Evolutionary conservation across 1,140 invertebrate genomes (phyloP), one percentile per base, ranked within the genome.

Genomic region (Ooceraea biroi): DNA sequence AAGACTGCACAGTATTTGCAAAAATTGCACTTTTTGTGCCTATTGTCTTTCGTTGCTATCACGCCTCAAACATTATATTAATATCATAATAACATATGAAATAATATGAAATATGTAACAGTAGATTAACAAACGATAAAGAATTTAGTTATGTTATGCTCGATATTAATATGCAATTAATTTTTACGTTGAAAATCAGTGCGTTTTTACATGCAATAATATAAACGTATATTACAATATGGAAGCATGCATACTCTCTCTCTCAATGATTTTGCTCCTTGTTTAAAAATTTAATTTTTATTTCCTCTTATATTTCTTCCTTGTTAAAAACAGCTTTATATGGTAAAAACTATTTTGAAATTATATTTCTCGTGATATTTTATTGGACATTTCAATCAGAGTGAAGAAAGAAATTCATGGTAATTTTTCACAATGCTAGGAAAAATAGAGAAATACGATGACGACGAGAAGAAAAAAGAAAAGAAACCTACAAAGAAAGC

Each of bases 11-110:
- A 55, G n/a, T 11, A 60, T 36, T 12, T 50, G 22, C 0, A 41
- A 17, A 52, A 41, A 25, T 72, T 48, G 44, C 19, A 85, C 19
- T 61, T n/a, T 61, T 11, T 14, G 11, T 52, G 25, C 7, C 36
- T 69, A 52, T 61, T 58, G 50, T 19, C 22, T 55, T 14, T 3
- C n/a, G 52, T 65, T 25, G 22, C 1, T 5, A 12, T n/a, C 50
- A 83, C n/a, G 46, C 27, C 66, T 76, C 66, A 22, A 46, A 50
- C 65, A 48, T 36, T 19, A 52, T n/a, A 22, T 65, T 52, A 50
- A 66, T 7, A 22, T 60, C 50, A 30, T n/a, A 27, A 48, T n/a
- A n/a, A n/a, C n/a, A n/a, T 36, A 48, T 5, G 27, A 30, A 30
- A 52, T 19, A 27, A 74, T 14, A 0, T 12, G 30, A 76, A 22